phyloP scores from a whole-genome alignment of 2,113 vertebrate genomes.

The Dascyllus trimaculatus region DNA sequence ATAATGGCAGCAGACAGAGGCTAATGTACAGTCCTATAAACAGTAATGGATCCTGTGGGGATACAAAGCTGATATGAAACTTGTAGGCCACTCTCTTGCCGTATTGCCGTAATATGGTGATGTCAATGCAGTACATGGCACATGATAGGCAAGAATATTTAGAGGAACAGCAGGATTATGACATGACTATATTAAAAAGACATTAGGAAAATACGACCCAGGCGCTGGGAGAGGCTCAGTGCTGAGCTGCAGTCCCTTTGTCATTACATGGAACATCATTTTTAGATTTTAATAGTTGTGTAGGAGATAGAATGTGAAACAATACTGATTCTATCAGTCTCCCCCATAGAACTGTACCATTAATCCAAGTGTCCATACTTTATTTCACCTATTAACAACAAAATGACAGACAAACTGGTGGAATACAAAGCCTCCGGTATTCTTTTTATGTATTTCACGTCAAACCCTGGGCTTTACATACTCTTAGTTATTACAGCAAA shows the following conservation, averaged over 20 bases:
- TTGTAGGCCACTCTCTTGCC: slow-evolving; percentile 55
- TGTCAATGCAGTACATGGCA: slow-evolving; percentile 61
- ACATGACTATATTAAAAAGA: slow-evolving; percentile 70
- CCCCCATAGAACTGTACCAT: slow-evolving; percentile 21
- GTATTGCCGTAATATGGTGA: slow-evolving; percentile 75
- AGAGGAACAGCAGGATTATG: slow-evolving; percentile 66
- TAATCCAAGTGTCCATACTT: slow-evolving; percentile 47
- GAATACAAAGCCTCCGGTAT: slow-evolving; percentile 8
- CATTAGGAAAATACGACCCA: slow-evolving; percentile 62
- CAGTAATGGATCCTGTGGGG: slow-evolving; percentile 72
- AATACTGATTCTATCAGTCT: slow-evolving; percentile 51
- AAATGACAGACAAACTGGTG: slow-evolving; percentile 28
- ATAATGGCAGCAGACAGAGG: slow-evolving; percentile 66
- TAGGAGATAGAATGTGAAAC: slow-evolving; percentile 47
- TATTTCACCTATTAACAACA: slow-evolving; percentile 38
- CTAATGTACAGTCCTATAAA: slow-evolving; percentile 78
- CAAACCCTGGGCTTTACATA: slow-evolving; percentile 28
- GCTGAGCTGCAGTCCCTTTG: slow-evolving; percentile 29
- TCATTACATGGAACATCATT: slow-evolving; percentile 48
- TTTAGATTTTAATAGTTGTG: slow-evolving; percentile 61
- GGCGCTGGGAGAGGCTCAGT: slow-evolving; percentile 20
- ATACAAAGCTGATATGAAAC: slow-evolving; percentile 68
- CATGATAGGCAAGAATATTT: slow-evolving; percentile 60
- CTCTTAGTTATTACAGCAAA: slow-evolving; percentile 38
- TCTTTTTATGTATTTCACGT: slow-evolving; percentile 20